A percentile compares a stretch with the other conserved stretches of the same genome.
Conservation (phyloP, 2,888 invertebrate genomes). For the Eristalinus aeneus region DNA sequence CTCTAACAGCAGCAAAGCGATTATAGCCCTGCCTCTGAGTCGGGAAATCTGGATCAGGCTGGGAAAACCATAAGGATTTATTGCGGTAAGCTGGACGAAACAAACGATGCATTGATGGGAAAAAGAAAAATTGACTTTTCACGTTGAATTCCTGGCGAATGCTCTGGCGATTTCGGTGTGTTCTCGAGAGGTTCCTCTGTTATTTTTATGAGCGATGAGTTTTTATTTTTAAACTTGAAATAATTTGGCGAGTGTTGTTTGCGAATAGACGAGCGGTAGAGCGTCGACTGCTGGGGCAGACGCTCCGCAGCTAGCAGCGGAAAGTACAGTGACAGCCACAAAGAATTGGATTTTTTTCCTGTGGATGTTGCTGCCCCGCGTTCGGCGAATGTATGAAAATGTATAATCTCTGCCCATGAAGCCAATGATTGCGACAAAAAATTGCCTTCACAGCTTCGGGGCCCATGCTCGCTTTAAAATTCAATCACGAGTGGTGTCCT, state of each 20-base stretch:
- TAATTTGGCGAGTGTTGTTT: slow-evolving; percentile 63
- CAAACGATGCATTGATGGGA: neutral
- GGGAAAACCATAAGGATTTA: slow-evolving; percentile 21
- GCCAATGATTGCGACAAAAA: neutral
- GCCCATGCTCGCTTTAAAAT: slow-evolving; percentile 24
- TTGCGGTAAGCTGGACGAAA: slow-evolving; percentile 29
- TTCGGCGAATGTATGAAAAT: slow-evolving; percentile 22
- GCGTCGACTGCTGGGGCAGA: neutral
- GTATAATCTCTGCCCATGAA: neutral
- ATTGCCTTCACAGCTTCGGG: neutral
- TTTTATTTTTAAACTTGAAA: slow-evolving; percentile 71
- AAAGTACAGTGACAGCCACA: slow-evolving; percentile 1
- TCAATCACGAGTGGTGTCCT: neutral
- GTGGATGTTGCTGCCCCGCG: slow-evolving; percentile 16
- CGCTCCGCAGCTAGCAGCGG: slow-evolving; percentile 33
- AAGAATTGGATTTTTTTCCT: slow-evolving; percentile 35
- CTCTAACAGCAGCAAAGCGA: neutral
- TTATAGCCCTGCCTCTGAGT: no score
- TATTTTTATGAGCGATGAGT: slow-evolving; percentile 58
- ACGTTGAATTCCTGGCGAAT: slow-evolving; percentile 17
- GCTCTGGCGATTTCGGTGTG: slow-evolving; percentile 20
- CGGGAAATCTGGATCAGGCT: slow-evolving; percentile 14
- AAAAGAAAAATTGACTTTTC: slow-evolving; percentile 23
- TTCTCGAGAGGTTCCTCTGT: slow-evolving; percentile 47
- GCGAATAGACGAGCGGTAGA: slow-evolving; percentile 8